Evolutionary conservation across 1,140 invertebrate species (phyloP).

Genomic region (Periplaneta americana): DNA sequence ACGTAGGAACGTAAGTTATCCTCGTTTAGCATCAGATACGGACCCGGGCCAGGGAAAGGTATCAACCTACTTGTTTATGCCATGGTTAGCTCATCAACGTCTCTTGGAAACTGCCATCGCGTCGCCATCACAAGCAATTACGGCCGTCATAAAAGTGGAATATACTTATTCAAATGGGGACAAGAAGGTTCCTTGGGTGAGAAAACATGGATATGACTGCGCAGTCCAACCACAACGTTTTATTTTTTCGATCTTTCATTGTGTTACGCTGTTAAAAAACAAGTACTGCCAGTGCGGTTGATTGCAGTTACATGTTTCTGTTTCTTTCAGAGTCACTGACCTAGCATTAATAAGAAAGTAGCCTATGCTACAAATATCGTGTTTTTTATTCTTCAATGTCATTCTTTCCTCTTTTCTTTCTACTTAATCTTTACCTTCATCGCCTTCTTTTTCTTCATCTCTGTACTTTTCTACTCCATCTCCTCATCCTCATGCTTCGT

Average conservation of each 20-base stretch:
- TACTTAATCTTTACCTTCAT: neutral
- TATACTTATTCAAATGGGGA: slow-evolving; percentile 16
- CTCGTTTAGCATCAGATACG: neutral
- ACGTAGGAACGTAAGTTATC: too few species aligned
- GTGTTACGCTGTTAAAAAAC: too few species aligned
- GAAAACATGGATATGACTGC: neutral
- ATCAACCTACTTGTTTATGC: slow-evolving; percentile 1
- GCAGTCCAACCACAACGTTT: neutral
- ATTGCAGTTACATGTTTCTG: too few species aligned
- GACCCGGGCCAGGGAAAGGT: neutral
- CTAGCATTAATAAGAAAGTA: too few species aligned
- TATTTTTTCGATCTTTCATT: neutral
- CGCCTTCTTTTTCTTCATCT: neutral
- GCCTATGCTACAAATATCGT: too few species aligned
- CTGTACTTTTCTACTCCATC: neutral
- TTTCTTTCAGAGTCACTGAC: too few species aligned
- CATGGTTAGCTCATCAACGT: slow-evolving; percentile 10
- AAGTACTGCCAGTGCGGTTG: too few species aligned
- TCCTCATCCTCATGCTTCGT: neutral
- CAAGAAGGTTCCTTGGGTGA: neutral
- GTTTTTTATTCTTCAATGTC: too few species aligned
- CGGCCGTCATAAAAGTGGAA: slow-evolving; percentile 14
- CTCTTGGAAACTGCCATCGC: slow-evolving; percentile 10
- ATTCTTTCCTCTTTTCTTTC: too few species aligned
- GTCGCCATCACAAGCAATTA: slow-evolving; percentile 17